Percentiles rank a stretch among this genome's conserved stretches.
Conservation (phyloP, 2,797 vertebrate species). For the Semotilus atromaculatus region DNA sequence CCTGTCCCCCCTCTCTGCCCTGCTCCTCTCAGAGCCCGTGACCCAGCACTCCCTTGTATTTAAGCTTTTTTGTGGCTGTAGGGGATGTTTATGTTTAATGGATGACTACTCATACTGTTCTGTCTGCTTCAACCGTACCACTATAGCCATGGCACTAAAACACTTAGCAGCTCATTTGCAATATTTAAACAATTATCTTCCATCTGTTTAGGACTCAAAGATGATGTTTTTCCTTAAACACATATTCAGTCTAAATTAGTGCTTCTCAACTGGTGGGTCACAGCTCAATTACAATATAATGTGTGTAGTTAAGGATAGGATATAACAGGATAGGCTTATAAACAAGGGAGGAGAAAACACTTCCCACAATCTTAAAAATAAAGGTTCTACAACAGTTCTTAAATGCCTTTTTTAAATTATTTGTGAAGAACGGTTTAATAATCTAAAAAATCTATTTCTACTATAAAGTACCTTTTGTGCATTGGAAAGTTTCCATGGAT, state of each 20-base stretch:
- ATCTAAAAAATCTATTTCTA: background rate
- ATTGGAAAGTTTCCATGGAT: background rate
- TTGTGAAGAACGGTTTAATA: background rate
- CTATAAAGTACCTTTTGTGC: background rate
- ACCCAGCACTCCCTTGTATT: conserved; percentile 73
- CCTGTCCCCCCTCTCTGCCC: conserved; percentile 63
- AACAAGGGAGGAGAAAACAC: background rate
- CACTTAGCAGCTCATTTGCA: conserved; percentile 41
- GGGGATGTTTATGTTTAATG: conserved; percentile 82
- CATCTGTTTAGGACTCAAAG: conserved; percentile 46
- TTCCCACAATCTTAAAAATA: background rate
- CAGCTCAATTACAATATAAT: background rate
- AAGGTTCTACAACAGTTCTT: background rate
- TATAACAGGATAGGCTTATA: background rate
- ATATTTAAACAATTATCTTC: conserved; percentile 52
- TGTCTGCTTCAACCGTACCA: conserved; percentile 64
- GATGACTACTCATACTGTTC: conserved; percentile 65
- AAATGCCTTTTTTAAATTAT: background rate
- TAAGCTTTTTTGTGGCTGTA: conserved; percentile 76
- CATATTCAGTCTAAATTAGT: conserved; percentile 34
- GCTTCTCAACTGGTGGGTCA: conserved; percentile 1
- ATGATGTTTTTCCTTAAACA: conserved; percentile 32
- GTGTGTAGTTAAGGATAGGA: background rate
- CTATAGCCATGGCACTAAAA: conserved; percentile 40
- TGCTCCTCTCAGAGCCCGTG: conserved; percentile 60